Evolutionary conservation across 2,797 vertebrate genomes (phyloP), one percentile per base, ranked within the genome.

Genomic region (Chloroceryle inda): DNA sequence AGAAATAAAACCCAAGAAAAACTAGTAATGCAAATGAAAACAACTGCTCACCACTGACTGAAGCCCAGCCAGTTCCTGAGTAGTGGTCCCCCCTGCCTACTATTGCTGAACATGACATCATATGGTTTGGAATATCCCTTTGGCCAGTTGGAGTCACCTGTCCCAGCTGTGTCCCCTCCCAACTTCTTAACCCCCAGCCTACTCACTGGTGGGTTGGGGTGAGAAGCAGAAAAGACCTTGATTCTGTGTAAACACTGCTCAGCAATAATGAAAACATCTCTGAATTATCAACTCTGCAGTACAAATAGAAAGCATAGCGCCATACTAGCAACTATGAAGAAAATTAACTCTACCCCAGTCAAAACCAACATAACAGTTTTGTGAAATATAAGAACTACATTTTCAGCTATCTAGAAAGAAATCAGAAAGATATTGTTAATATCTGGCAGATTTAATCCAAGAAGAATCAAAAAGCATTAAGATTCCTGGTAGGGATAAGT

Each of bases 131-230:
- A 10, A 47, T 35, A 67, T 47, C 16, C 23, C 64, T 47, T 47
- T 7, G n/a, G 16, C 26, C 63, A 33, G 31, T 4, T 66, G 63
- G 10, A 13, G 14, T 66, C 42, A 33, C 42, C 40, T 50, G 18
- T 37, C 33, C 44, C 2, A 1, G 13, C 26, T 69, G 10, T 52
- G 13, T 38, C 27, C 19, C 67, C 20, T 18, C 37, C 27, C 35
- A 18, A 6, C 6, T 40, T 18, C 29, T 40, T 40, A 14, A 11
- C 14, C 13, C 47, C 45, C 26, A 31, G 47, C 15, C 15, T 31
- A 1, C 27, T 53, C 6, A 0, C 5, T 23, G 3, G 35, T 16
- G 8, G 27, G 26, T 10, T 12, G 4, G 14, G 5, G 35, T 18
- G 27, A 52, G 67, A 7, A 71, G 27, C 68, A 40, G 21, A n/a